Evolutionary conservation across 2,797 vertebrate species (phyloP), one percentile per base, ranked within the genome.

Genomic region (Aplochiton taeniatus): DNA sequence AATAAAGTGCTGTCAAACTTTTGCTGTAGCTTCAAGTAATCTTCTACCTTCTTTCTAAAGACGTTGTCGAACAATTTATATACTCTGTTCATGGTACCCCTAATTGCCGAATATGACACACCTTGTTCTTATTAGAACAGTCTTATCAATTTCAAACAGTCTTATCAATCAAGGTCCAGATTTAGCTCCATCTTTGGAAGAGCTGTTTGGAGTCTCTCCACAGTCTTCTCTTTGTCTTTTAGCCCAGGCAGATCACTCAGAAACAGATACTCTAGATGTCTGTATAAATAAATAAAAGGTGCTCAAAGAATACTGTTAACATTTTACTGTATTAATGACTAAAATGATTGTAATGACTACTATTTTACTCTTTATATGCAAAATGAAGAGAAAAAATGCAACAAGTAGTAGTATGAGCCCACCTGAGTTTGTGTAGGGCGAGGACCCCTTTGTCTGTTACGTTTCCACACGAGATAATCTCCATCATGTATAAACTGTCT

Each of bases 221-320:
- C 66, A 0, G 94, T 94, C 0, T 16, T 85, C 66, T 93, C 85
- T 80, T 87, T 95, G 75, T 97, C 83, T 81, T 50, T 92, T 76
- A 99, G 65, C 57, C 93, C 95, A 2, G 97, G 97, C 49, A 99
- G 95, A 76, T 99, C 96, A 11, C 94, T 92, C 86, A 99, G 92
- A 64, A 93, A 93, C 82, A 99, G 90, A 80, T 92, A 88, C 74
- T 95, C 87, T 84, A 99, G 90, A 55, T 94, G 97, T 86, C 97
- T 99, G 69, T n/a, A 69, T 9, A 81, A 44, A 60, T 17, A 63
- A 0, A 68, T 1, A 70, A 1, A 44, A 65, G 11, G 51, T 51
- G 12, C 42, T 8, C 43, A 12, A 52, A 16, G 12, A 45, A 41
- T 7, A 31, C 11, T 18, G 31, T 2, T 31, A 31, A 31, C 2